Conservation (phyloP, 2,888 invertebrate species). For the Tipula unca region DNA sequence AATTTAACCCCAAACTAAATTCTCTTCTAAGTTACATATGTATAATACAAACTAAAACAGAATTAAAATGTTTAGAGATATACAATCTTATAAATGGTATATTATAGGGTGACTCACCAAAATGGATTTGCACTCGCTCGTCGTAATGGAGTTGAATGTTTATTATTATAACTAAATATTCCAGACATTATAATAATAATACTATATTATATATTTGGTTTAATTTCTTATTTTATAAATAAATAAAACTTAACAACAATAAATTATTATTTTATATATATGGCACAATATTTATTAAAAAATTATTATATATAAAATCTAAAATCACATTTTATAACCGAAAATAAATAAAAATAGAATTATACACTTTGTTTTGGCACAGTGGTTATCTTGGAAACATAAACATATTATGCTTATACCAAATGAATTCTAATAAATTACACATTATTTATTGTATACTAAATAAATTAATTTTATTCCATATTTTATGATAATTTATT, state of each 20-base stretch:
- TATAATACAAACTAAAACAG: background rate
- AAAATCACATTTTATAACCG: conserved; percentile 14
- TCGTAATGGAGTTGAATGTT: conserved; percentile 34
- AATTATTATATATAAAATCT: background rate
- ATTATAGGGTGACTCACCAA: conserved; percentile 34
- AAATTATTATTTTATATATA: conserved; percentile 1
- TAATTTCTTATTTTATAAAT: background rate
- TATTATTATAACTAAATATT: conserved; percentile 35
- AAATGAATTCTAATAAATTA: background rate
- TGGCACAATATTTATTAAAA: conserved; percentile 14
- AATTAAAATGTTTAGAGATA: background rate
- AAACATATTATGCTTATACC: background rate
- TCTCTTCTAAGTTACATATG: background rate
- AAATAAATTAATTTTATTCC: background rate
- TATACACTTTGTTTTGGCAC: conserved; percentile 16
- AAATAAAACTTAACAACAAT: conserved; percentile 9
- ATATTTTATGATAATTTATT: background rate
- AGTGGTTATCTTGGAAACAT: conserved; percentile 18
- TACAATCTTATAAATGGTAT: background rate
- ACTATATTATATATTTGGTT: background rate
- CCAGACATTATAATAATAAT: conserved; percentile 34
- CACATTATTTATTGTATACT: background rate
- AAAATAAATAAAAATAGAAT: background rate
- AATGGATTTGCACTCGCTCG: conserved; percentile 35
- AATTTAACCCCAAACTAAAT: background rate